These are phyloP conservation scores for Dolichoris vasculosae DNA, from an alignment of 1,140 invertebrate genomes.

Conservation along the genomic window DNA sequence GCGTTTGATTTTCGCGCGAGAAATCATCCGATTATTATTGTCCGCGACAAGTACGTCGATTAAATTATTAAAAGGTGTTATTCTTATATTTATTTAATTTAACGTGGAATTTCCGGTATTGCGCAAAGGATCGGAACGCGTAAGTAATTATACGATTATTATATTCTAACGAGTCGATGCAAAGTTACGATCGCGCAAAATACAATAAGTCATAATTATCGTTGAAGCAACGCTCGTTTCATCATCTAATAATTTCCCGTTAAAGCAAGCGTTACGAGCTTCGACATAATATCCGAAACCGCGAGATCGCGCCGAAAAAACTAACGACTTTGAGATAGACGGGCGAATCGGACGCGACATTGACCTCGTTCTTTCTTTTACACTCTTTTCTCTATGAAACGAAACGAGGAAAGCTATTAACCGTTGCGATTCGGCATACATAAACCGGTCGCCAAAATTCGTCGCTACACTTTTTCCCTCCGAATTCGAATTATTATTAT, in stretches of 20 bases:
- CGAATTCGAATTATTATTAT: no score
- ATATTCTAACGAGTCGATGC: not conserved
- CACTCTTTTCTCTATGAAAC: not conserved
- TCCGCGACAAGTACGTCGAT: no score
- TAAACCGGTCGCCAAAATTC: no score
- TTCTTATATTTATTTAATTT: no score
- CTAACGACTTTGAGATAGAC: not conserved
- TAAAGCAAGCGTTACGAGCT: not conserved
- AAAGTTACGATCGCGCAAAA: not conserved
- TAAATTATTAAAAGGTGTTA: no score
- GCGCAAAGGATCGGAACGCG: no score
- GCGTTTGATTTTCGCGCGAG: not conserved
- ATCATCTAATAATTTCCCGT: not conserved
- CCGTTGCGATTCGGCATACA: not conserved
- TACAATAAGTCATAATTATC: not conserved
- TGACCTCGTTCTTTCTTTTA: constrained; percentile 5
- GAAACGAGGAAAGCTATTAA: not conserved
- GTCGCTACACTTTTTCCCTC: no score
- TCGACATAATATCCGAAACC: not conserved
- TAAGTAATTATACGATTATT: not conserved
- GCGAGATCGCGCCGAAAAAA: not conserved
- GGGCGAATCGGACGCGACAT: not conserved
- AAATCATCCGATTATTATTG: no score
- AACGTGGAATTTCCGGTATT: no score
- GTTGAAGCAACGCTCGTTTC: not conserved